Evolutionary conservation across 2,797 vertebrate genomes (phyloP).

Genomic region (Cheirogaleus major): DNA sequence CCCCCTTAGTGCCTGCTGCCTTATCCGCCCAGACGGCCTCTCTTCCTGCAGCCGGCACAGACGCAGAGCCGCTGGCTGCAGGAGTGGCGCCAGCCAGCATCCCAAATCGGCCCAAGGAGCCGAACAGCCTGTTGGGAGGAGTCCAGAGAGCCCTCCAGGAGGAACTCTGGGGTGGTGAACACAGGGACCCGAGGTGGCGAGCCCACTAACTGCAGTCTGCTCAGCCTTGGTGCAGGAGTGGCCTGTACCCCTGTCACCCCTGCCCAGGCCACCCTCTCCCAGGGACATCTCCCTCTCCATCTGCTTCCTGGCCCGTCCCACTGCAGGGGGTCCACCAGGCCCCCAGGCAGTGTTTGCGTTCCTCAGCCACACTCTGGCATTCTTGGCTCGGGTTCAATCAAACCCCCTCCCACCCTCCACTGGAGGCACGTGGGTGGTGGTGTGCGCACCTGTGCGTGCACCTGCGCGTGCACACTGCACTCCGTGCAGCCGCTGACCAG

Average conservation of each 20-base stretch:
- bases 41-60: not conserved
- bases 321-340: not conserved
- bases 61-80: not conserved
- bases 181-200: not conserved
- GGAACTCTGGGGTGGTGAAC: constrained; percentile 38
- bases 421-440: not conserved
- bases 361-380: not conserved
- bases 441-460: fast-evolving
- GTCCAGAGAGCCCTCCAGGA: not conserved
- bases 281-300: not conserved
- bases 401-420: not conserved
- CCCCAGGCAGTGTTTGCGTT: not conserved
- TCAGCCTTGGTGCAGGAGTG: not conserved
- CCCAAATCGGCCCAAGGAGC: not conserved
- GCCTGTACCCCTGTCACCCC: not conserved
- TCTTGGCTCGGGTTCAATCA: constrained; percentile 36
- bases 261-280: not conserved
- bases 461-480: fast-evolving
- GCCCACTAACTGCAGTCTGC: not conserved
- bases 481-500: too few species aligned
- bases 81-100: not conserved
- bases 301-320: not conserved
- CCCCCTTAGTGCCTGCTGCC: not conserved
- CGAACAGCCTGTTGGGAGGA: not conserved
- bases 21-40: not conserved